Conservation (phyloP, 2,888 invertebrate genomes). For the Zelleria hepariella region DNA sequence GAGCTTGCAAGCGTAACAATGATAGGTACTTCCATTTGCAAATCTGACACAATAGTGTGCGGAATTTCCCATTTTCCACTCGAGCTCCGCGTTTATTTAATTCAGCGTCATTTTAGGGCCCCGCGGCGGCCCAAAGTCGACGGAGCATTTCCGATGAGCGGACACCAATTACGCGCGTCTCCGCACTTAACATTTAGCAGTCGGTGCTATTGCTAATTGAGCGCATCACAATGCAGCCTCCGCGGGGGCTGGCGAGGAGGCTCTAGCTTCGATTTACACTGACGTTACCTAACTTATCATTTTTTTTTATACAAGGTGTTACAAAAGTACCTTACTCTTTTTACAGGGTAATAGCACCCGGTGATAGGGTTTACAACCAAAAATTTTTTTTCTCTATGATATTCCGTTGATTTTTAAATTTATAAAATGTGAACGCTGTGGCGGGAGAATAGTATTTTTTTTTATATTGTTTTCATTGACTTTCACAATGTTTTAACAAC, state of each 20-base stretch:
- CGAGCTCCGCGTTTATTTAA: background rate
- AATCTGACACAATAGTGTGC: background rate
- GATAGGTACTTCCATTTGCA: background rate
- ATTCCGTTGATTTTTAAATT: too few relatives aligned
- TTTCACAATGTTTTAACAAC: too few relatives aligned
- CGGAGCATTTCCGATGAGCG: constrained; percentile 13
- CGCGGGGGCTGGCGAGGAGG: background rate
- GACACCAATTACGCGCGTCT: constrained; percentile 14
- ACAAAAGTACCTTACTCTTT: too few relatives aligned
- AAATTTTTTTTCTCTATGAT: too few relatives aligned
- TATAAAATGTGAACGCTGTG: too few relatives aligned
- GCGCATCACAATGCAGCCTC: constrained; percentile 11
- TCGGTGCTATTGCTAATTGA: constrained; percentile 20
- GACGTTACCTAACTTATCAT: background rate
- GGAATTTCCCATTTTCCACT: background rate
- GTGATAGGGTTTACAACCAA: too few relatives aligned
- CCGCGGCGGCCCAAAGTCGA: constrained; percentile 19
- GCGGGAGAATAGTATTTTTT: too few relatives aligned
- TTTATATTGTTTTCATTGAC: too few relatives aligned
- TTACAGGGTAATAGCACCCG: too few relatives aligned
- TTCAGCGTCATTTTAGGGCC: background rate
- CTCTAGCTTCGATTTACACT: background rate
- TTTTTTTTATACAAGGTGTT: too few relatives aligned
- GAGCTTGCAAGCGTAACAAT: background rate
- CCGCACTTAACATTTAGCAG: constrained; percentile 22